These are phyloP conservation scores for Oreochromis aureus DNA, from an alignment of 2,113 vertebrate species.

Conservation along the genomic window DNA sequence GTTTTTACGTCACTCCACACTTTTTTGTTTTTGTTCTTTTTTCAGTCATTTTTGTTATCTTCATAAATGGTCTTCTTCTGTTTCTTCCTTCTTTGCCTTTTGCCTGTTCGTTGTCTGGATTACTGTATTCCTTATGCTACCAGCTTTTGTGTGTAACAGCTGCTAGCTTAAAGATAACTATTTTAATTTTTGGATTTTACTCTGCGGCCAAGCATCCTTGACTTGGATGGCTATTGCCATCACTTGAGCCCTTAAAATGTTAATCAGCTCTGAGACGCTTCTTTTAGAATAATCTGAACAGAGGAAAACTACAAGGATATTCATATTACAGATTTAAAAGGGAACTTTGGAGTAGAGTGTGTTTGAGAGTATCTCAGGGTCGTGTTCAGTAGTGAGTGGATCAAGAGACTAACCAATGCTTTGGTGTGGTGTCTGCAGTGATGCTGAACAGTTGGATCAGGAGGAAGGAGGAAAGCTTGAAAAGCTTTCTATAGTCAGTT, in stretches of 20 bases:
- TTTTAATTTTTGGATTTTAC: background rate
- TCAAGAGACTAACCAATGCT: rapidly evolving
- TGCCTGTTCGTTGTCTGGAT: background rate
- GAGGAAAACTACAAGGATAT: background rate
- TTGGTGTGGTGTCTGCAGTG: background rate
- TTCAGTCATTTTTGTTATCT: background rate
- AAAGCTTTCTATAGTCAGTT: background rate
- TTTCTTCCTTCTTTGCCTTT: background rate
- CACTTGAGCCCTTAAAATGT: background rate
- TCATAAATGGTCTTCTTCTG: background rate
- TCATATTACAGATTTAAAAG: background rate
- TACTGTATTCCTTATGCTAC: background rate
- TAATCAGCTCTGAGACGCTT: background rate
- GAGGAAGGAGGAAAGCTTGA: background rate
- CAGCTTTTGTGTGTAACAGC: background rate
- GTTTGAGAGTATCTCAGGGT: background rate
- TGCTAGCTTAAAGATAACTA: background rate
- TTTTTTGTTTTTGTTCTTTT: background rate
- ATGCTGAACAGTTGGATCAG: background rate
- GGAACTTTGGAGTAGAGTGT: background rate
- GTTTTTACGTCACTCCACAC: rapidly evolving
- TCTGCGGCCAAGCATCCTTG: background rate
- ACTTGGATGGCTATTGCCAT: background rate
- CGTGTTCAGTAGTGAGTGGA: background rate
- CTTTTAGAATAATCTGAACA: background rate